Conservation (phyloP, 2,888 invertebrate species). For the Smittia aterrima region DNA sequence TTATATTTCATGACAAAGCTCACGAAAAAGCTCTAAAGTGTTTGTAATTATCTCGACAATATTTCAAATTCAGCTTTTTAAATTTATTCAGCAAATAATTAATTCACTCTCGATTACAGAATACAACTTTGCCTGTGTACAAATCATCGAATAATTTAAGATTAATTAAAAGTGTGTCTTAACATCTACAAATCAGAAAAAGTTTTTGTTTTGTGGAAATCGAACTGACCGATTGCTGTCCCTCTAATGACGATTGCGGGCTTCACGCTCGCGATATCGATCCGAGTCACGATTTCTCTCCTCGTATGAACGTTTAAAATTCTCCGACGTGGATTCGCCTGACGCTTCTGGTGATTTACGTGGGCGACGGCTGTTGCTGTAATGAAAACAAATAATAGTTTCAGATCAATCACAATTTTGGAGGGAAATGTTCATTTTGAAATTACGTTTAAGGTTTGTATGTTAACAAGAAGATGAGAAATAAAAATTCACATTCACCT, state of each 20-base stretch:
- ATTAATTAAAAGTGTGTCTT: too few relatives aligned
- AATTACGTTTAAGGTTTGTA: neutral
- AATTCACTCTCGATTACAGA: neutral
- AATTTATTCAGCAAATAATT: neutral
- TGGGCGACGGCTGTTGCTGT: conserved; percentile 58
- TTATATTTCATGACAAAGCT: too few relatives aligned
- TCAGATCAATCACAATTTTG: conserved; percentile 12
- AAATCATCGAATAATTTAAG: neutral
- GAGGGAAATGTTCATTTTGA: neutral
- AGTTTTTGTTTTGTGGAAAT: too few relatives aligned
- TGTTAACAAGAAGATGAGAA: conserved; percentile 16
- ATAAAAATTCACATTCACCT: conserved; percentile 28
- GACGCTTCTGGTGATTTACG: conserved; percentile 57
- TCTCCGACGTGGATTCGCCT: conserved; percentile 52
- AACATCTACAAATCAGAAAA: too few relatives aligned
- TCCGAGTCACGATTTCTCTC: conserved; percentile 70
- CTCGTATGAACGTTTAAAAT: conserved; percentile 70
- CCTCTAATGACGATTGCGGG: conserved; percentile 66
- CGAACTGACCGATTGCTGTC: neutral
- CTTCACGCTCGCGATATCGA: conserved; percentile 67
- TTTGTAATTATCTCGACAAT: neutral
- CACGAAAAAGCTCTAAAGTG: too few relatives aligned
- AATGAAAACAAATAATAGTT: conserved; percentile 45
- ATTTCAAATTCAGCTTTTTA: neutral
- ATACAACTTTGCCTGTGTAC: neutral